These are phyloP conservation scores for Euborellia annulipes DNA, from an alignment of 1,140 invertebrate species.

Conservation along the genomic window DNA sequence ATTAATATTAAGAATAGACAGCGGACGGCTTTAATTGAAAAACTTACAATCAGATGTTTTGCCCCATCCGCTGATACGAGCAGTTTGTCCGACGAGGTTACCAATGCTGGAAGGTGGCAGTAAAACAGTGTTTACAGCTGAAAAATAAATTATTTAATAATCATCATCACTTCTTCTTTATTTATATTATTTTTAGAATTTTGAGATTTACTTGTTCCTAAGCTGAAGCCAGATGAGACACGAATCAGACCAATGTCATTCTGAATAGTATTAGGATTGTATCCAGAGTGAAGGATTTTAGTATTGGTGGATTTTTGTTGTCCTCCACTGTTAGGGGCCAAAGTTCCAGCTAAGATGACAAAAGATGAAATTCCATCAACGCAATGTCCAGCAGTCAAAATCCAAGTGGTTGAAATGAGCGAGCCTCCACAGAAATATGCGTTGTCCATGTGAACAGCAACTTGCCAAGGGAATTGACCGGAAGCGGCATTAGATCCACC, in stretches of 20 bases:
- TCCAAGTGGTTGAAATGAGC: conserved; percentile 16
- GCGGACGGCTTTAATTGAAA: no score
- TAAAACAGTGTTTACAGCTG: conserved; percentile 4
- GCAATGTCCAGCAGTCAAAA: conserved; percentile 19
- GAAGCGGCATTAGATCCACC: conserved; percentile 2
- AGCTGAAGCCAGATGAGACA: no score
- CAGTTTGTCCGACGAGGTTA: conserved; percentile 1
- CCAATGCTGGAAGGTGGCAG: background rate
- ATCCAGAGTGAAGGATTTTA: conserved; percentile 12
- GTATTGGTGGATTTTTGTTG: no score
- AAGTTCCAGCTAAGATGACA: no score
- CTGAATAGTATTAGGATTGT: conserved; percentile 13
- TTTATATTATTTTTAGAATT: no score
- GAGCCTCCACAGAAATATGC: conserved; percentile 15
- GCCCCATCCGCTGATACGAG: conserved; percentile 8
- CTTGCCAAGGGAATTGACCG: conserved; percentile 11
- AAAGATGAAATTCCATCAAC: no score
- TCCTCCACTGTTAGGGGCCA: no score
- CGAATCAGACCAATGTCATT: conserved; percentile 15
- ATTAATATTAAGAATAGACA: no score
- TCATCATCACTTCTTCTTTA: no score
- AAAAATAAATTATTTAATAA: background rate
- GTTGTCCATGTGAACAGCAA: conserved; percentile 4
- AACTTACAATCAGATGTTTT: conserved; percentile 9
- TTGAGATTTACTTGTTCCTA: no score